Percentiles rank a stretch among this genome's conserved stretches.
These are phyloP conservation scores for Formica exsecta DNA, from an alignment of 1,140 invertebrate species.

Conservation along the genomic window DNA sequence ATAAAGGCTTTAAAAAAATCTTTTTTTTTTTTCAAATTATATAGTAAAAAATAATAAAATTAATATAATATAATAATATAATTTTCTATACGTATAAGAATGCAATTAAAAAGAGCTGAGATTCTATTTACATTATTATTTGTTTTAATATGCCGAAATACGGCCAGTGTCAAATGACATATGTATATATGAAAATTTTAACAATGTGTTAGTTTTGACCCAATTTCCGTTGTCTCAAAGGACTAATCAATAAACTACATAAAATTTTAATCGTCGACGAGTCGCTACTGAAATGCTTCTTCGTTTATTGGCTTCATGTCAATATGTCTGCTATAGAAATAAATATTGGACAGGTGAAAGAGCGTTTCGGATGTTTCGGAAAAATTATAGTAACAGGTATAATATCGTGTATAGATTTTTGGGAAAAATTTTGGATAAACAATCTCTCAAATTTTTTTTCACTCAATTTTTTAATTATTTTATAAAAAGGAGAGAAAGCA, in stretches of 20 bases:
- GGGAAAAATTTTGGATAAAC: not conserved
- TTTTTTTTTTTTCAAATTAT: too few species aligned
- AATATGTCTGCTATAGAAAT: conserved; percentile 22
- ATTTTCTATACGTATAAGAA: not conserved
- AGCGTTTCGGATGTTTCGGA: not conserved
- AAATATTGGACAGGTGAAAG: conserved; percentile 2
- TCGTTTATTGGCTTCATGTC: conserved; percentile 41
- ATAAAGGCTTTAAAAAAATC: too few species aligned
- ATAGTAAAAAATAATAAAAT: not conserved
- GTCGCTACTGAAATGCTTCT: conserved; percentile 22
- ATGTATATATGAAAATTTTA: conserved; percentile 37
- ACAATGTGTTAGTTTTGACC: conserved; percentile 44
- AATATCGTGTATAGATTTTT: not conserved
- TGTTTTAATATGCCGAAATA: not conserved
- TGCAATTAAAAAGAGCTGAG: too few species aligned
- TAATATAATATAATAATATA: not conserved
- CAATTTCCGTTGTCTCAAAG: conserved; percentile 52
- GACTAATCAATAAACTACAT: conserved; percentile 56
- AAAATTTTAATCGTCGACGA: conserved; percentile 55
- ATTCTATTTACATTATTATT: not conserved
- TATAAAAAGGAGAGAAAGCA: too few species aligned
- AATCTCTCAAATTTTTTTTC: not conserved
- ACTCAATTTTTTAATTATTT: not conserved
- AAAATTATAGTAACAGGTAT: not conserved
- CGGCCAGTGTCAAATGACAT: not conserved